Evolutionary conservation across 2,797 vertebrate species (phyloP).

Genomic region (Labeo calbasu): DNA sequence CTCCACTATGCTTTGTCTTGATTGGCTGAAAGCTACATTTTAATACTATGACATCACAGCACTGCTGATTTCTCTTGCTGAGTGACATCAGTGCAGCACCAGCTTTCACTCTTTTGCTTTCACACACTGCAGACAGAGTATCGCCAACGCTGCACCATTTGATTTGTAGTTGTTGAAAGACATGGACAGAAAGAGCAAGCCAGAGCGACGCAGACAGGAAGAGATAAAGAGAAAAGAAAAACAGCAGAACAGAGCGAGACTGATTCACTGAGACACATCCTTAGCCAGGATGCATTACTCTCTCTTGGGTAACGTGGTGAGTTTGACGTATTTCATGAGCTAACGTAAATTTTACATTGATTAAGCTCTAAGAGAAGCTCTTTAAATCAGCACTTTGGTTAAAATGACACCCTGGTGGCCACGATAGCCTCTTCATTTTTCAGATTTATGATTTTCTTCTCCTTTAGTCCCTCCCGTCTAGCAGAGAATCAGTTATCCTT

Average conservation of each 20-base stretch:
- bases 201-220: background rate
- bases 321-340: background rate
- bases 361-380: background rate
- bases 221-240: conserved; percentile 18
- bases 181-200: conserved; percentile 12
- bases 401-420: background rate
- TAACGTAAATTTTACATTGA: background rate
- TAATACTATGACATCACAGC: conserved; percentile 23
- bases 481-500: background rate
- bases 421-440: conserved; percentile 1
- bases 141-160: conserved; percentile 8
- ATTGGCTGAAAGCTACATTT: conserved; percentile 29
- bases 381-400: conserved; percentile 13
- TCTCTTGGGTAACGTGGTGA: background rate
- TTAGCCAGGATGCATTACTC: background rate
- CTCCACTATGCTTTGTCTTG: background rate
- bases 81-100: conserved; percentile 37
- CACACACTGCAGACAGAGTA: conserved; percentile 22
- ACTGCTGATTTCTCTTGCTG: conserved; percentile 27
- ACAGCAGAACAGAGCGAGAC: background rate
- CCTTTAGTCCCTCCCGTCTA: background rate
- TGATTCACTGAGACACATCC: conserved; percentile 24
- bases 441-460: background rate
- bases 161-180: conserved; percentile 23
- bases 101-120: conserved; percentile 25